A percentile compares a stretch with the other conserved stretches of the same genome.
Evolutionary conservation across 1,140 invertebrate species (phyloP).

Genomic region (Mycetomoellerius zeteki): DNA sequence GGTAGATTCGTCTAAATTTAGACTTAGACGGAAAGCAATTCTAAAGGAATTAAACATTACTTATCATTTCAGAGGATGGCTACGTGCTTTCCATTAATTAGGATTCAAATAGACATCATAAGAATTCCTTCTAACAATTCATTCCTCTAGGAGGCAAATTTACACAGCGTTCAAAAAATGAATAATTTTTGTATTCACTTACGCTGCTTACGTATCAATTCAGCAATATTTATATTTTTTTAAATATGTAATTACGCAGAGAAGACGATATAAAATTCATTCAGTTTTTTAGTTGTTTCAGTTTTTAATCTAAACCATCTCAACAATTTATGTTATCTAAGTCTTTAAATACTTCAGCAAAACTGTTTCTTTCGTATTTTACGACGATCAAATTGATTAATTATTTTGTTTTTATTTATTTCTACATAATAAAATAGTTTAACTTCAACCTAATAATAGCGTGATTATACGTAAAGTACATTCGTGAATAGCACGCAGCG

Average conservation of each 20-base stretch:
- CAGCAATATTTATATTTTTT: neutral
- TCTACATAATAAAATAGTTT: neutral
- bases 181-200: conserved; percentile 15
- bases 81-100: conserved; percentile 43
- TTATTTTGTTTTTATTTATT: neutral
- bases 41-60: conserved; percentile 45
- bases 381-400: neutral
- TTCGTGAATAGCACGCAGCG: neutral
- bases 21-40: neutral
- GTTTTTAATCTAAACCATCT: neutral
- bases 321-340: neutral
- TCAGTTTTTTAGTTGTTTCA: neutral
- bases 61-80: neutral
- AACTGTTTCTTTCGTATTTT: neutral
- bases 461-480: neutral
- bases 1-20: neutral
- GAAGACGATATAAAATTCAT: no score
- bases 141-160: neutral
- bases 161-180: conserved; percentile 1
- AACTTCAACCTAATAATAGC: neutral
- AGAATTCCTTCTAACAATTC: neutral
- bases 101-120: conserved; percentile 13
- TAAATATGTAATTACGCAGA: neutral
- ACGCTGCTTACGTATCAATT: neutral
- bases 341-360: neutral